These are phyloP conservation scores for Drosophila quadrilineata DNA, from an alignment of 1,140 invertebrate species.

Conservation along the genomic window DNA sequence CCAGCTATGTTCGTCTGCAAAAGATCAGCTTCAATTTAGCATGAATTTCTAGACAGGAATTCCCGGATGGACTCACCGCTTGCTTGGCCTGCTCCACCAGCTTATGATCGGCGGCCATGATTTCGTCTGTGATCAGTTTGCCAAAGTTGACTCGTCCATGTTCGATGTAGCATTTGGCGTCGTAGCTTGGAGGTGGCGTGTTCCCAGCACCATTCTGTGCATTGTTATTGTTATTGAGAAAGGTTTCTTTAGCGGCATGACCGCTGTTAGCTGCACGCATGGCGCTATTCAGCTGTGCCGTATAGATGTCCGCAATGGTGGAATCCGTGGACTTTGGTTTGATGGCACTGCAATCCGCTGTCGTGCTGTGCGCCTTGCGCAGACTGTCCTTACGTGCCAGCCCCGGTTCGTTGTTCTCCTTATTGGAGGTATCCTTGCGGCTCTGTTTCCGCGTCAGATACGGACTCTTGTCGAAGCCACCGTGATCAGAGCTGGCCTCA, in stretches of 20 bases:
- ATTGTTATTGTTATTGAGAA: constrained; percentile 70
- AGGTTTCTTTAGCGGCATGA: constrained; percentile 58
- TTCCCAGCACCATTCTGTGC: constrained; percentile 34
- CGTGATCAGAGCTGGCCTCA: constrained; percentile 15
- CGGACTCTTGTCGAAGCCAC: constrained; percentile 66
- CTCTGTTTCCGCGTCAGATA: constrained; percentile 68
- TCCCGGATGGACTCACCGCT: constrained; percentile 82
- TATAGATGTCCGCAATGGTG: constrained; percentile 66
- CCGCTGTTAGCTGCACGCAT: constrained; percentile 53
- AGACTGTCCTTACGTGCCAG: constrained; percentile 67
- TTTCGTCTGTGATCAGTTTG: constrained; percentile 91
- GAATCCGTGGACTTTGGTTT: constrained; percentile 65
- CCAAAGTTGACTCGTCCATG: constrained; percentile 89
- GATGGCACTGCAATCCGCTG: constrained; percentile 56
- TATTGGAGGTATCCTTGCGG: constrained; percentile 62
- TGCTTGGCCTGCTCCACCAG: constrained; percentile 91
- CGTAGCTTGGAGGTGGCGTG: constrained; percentile 68
- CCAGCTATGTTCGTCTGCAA: constrained; percentile 89
- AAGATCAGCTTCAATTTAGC: not conserved
- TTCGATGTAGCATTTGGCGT: constrained; percentile 85
- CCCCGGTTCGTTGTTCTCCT: constrained; percentile 67
- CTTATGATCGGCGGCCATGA: constrained; percentile 89
- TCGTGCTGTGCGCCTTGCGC: constrained; percentile 64
- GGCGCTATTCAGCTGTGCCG: constrained; percentile 65
- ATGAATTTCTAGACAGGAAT: not conserved